A percentile compares a stretch with the other conserved stretches of the same genome.
Conservation (phyloP, 2,888 invertebrate species). For the Baccha elongata region DNA sequence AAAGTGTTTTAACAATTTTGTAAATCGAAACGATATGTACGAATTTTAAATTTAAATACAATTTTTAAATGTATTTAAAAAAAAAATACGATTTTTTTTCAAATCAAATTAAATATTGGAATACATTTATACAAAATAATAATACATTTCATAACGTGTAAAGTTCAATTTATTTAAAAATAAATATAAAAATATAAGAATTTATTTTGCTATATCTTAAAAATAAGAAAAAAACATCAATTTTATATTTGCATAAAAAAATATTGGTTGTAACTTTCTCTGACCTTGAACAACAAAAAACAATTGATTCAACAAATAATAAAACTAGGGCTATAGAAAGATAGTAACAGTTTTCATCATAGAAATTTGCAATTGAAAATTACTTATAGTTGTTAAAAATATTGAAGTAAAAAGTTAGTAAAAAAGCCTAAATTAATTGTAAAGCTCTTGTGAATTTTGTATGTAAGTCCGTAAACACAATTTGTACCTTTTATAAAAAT, state of each 20-base stretch:
- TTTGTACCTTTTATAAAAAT: constrained; percentile 71
- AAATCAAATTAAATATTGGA: constrained; percentile 35
- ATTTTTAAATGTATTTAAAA: constrained; percentile 8
- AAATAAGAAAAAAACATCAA: constrained; percentile 16
- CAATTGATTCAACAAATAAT: too few species aligned
- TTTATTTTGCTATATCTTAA: constrained; percentile 3
- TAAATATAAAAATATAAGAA: constrained; percentile 23
- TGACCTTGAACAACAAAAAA: background rate
- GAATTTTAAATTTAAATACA: constrained; percentile 57
- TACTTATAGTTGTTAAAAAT: background rate
- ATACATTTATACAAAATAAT: constrained; percentile 11
- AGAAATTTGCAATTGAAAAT: background rate
- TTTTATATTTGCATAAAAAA: constrained; percentile 41
- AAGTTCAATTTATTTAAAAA: constrained; percentile 22
- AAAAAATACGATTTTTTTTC: too few species aligned
- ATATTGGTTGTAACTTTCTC: constrained; percentile 48
- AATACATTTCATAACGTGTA: background rate
- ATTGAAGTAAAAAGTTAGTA: constrained; percentile 29
- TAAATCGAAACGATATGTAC: constrained; percentile 74
- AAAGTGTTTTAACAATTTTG: constrained; percentile 48
- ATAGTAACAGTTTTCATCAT: background rate
- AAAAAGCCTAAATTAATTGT: constrained; percentile 29
- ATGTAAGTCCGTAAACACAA: constrained; percentile 66
- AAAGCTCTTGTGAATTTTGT: constrained; percentile 54
- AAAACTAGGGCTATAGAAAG: constrained; percentile 28